Evolutionary conservation across 2,113 vertebrate genomes (phyloP), one percentile per base, ranked within the genome.

Genomic region (Bufo gargarizans): DNA sequence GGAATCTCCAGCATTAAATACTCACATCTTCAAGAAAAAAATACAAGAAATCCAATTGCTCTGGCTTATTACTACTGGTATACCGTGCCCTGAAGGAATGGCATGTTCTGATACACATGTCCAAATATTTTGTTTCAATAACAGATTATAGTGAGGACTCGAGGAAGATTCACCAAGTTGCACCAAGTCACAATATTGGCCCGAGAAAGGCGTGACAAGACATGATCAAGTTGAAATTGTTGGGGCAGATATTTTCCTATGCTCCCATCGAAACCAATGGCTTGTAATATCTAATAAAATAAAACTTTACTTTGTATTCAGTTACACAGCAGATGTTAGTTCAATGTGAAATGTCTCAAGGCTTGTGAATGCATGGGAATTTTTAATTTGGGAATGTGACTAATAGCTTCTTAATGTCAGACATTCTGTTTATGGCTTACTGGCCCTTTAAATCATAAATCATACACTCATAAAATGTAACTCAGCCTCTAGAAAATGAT

Each of bases 381-480:
- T 19, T 49, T 45, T 6, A 17, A 74, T 47, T 50, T 76, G 16
- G 19, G 47, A 20, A 76, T 76, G 47, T 76, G 47, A 76, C 71
- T 74, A 74, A 47, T 19, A 47, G 16, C 71, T 49, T 74, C 17
- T 76, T 76, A 50, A 76, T 76, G 72, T 76, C 72, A 76, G 72
- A 50, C 47, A 20, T 76, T 76, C 17, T 20, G 8, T 47, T 47
- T 47, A 50, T 50, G 43, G 47, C 45, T 49, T 20, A 76, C 72
- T 50, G 72, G 72, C 17, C 72, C 72, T 76, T 49, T 76, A 76
- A 76, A 76, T 50, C 72, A 76, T 76, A 50, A 76, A 50, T 76
- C 47, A 76, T 76, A 50, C 17, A 19, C 45, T 76, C 49, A 76
- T 76, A 76, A 50, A 76, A 76, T 2, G 8, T 50, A 76, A 50